These are phyloP conservation scores for Drosophila ezoana DNA, from an alignment of 2,888 invertebrate species.

Conservation along the genomic window DNA sequence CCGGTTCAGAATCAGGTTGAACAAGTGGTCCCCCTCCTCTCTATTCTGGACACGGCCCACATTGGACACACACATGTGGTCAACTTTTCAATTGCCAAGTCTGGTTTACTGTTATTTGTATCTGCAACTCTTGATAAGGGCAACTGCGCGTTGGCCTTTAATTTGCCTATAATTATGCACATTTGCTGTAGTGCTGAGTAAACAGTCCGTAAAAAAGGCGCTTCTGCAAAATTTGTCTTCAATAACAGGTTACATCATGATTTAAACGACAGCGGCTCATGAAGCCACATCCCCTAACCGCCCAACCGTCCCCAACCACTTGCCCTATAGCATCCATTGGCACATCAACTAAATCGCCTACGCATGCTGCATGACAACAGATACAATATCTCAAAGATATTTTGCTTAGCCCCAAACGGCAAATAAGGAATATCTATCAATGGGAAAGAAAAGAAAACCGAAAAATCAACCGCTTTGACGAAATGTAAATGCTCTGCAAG, in stretches of 20 bases:
- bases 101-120: constrained; percentile 3
- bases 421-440: constrained; percentile 51
- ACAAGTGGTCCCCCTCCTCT: neutral
- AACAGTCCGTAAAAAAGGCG: constrained; percentile 24
- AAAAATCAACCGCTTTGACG: neutral
- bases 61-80: constrained; percentile 3
- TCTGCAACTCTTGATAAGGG: constrained; percentile 20
- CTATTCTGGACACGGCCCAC: neutral
- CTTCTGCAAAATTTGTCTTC: constrained; percentile 16
- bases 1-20: constrained; percentile 52
- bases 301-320: neutral
- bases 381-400: constrained; percentile 69
- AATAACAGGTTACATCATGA: constrained; percentile 52
- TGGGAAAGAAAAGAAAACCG: constrained; percentile 11
- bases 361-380: constrained; percentile 61
- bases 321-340: neutral
- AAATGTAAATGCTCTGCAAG: neutral
- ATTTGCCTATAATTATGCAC: constrained; percentile 41
- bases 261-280: constrained; percentile 31
- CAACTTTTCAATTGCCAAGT: constrained; percentile 21
- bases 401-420: constrained; percentile 37
- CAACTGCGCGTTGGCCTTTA: constrained; percentile 8
- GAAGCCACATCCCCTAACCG: neutral
- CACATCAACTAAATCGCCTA: constrained; percentile 62
- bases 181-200: too few species aligned